phyloP scores from a whole-genome alignment of 2,888 invertebrate species.

The Pomacea canaliculata region DNA sequence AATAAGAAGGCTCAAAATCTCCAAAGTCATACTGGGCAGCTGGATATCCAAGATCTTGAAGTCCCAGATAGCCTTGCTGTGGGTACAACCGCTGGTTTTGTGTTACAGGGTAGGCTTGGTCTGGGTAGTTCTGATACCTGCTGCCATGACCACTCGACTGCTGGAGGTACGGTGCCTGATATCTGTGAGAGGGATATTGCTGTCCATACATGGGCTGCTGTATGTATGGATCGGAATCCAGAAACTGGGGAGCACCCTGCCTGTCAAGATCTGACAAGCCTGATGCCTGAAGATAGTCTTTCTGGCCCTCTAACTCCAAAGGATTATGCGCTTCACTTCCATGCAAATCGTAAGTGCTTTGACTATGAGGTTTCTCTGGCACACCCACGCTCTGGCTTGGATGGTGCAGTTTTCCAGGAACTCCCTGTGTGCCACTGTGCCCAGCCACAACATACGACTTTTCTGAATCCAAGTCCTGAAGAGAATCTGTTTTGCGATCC shows the following conservation, averaged over 20 bases:
- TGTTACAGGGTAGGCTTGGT: constrained; percentile 17
- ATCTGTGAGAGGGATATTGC: constrained; percentile 10
- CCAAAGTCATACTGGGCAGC: constrained; percentile 24
- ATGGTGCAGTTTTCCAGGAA: background rate
- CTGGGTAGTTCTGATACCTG: background rate
- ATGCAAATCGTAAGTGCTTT: constrained; percentile 15
- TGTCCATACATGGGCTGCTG: constrained; percentile 4
- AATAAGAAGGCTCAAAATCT: constrained; percentile 22
- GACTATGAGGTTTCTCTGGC: constrained; percentile 9
- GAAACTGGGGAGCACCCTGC: constrained; percentile 10
- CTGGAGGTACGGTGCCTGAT: constrained; percentile 11
- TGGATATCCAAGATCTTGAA: constrained; percentile 15
- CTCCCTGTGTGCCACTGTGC: background rate
- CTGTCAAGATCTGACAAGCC: constrained; percentile 5
- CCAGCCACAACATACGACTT: constrained; percentile 2
- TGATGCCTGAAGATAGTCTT: background rate
- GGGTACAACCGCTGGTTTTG: constrained; percentile 10
- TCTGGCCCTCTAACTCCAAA: background rate
- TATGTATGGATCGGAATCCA: constrained; percentile 12
- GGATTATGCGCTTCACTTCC: constrained; percentile 3
- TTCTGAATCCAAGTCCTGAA: background rate
- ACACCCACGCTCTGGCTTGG: background rate
- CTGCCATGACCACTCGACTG: background rate
- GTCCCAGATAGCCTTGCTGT: constrained; percentile 20
- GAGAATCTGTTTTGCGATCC: background rate